phyloP scores from a whole-genome alignment of 2,888 invertebrate species.

The Adineta ricciae region DNA sequence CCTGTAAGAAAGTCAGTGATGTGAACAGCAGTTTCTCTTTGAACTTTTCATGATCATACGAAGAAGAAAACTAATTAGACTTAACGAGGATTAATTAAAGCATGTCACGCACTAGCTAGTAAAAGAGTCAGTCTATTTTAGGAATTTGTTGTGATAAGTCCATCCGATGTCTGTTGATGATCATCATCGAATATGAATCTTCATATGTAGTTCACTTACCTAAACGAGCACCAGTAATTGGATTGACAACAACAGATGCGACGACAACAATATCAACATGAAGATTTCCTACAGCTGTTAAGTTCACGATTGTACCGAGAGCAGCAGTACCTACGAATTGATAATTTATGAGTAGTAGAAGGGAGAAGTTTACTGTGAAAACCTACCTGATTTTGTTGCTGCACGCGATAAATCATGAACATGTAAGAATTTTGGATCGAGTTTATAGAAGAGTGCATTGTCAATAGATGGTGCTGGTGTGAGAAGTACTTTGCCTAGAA shows the following conservation, averaged over 20 bases:
- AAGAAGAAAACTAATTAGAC: too few relatives aligned
- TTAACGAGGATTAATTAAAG: background rate
- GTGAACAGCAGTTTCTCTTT: too few relatives aligned
- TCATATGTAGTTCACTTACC: background rate
- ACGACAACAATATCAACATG: constrained; percentile 31
- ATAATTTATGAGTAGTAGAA: background rate
- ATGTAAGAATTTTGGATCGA: constrained; percentile 16
- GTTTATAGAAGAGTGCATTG: constrained; percentile 9
- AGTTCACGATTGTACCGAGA: constrained; percentile 25
- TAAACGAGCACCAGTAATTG: constrained; percentile 32
- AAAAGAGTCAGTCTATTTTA: too few relatives aligned
- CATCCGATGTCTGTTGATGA: too few relatives aligned
- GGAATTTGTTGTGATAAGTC: too few relatives aligned
- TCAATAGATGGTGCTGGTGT: constrained; percentile 32
- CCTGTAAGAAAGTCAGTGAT: too few relatives aligned
- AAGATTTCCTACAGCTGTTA: constrained; percentile 12
- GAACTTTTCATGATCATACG: too few relatives aligned
- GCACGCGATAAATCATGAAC: constrained; percentile 16
- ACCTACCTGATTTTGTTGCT: constrained; percentile 27
- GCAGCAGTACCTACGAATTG: background rate
- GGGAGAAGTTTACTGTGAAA: background rate
- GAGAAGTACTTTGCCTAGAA: constrained; percentile 23
- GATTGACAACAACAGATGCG: constrained; percentile 31
- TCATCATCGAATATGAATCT: too few relatives aligned
- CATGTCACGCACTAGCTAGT: background rate